Conservation (phyloP, 2,113 vertebrate genomes). For the Ascaphus truei region DNA sequence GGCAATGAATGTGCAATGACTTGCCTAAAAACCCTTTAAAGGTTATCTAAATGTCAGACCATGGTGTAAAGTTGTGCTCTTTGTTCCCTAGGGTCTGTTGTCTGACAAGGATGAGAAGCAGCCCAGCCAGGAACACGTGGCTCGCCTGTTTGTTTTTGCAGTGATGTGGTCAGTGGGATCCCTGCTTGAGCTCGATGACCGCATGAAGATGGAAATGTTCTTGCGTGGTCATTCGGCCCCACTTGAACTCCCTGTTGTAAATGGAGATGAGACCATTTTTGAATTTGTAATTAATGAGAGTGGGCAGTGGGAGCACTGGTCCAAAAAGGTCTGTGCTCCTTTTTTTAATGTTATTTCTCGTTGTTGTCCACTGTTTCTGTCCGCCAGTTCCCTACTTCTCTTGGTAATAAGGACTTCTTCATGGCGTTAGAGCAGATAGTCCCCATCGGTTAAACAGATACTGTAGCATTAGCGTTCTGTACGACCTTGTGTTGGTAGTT, state of each 20-base stretch:
- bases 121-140: slow-evolving; percentile 48
- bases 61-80: not conserved
- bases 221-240: slow-evolving; percentile 51
- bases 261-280: slow-evolving; percentile 71
- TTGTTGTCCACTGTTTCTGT: too few relatives aligned
- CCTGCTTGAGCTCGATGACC: slow-evolving; percentile 72
- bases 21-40: not conserved
- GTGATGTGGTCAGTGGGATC: slow-evolving; percentile 79
- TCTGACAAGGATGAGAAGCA: slow-evolving; percentile 58
- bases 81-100: slow-evolving; percentile 65
- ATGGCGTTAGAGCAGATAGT: too few relatives aligned
- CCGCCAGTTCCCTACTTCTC: too few relatives aligned
- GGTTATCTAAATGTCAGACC: not conserved
- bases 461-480: too few relatives aligned
- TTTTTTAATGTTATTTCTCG: too few relatives aligned
- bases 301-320: slow-evolving; percentile 80
- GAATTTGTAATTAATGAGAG: slow-evolving; percentile 64
- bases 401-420: too few relatives aligned
- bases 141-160: slow-evolving; percentile 69
- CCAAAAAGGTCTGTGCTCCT: slow-evolving; percentile 60
- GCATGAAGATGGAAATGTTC: slow-evolving; percentile 73
- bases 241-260: slow-evolving; percentile 64
- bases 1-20: not conserved
- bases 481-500: too few relatives aligned
- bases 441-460: too few relatives aligned